phyloP scores from a whole-genome alignment of 2,888 invertebrate genomes.

The Muschampia plurimacula region DNA sequence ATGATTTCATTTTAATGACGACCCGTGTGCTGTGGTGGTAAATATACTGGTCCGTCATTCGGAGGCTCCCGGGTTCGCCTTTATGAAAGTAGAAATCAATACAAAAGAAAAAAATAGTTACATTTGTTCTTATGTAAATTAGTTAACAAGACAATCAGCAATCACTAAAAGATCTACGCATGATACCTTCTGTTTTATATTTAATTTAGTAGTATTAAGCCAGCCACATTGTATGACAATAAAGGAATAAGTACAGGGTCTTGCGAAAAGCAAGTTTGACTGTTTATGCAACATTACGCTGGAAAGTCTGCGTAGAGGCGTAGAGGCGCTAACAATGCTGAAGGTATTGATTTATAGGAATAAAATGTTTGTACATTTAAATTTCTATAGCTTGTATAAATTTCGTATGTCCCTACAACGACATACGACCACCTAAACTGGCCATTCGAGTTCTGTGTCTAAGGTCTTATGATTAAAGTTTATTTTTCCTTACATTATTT shows the following conservation, averaged over 20 bases:
- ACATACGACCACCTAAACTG: not conserved
- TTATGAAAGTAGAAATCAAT: no score
- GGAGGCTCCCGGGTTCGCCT: no score
- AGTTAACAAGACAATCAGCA: no score
- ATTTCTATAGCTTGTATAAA: constrained; percentile 26
- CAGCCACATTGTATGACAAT: not conserved
- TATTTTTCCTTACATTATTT: constrained; percentile 12
- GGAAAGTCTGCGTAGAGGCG: not conserved
- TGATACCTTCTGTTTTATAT: no score
- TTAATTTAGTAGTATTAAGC: no score
- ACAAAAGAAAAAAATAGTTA: no score
- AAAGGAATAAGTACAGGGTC: not conserved
- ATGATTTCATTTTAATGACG: no score
- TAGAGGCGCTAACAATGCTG: constrained; percentile 28
- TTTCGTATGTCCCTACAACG: constrained; percentile 5
- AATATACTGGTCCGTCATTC: no score
- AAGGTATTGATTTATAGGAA: constrained; percentile 27
- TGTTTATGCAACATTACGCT: not conserved
- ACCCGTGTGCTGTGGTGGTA: no score
- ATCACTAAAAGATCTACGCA: no score
- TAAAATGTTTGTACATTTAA: constrained; percentile 32
- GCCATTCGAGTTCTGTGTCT: constrained; percentile 15
- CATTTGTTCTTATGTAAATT: no score
- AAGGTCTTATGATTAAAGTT: constrained; percentile 8
- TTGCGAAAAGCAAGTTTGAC: not conserved